Base-by-base conservation (phyloP, 2,797 vertebrate genomes). In the Pagetopsis macropterus region DNA sequence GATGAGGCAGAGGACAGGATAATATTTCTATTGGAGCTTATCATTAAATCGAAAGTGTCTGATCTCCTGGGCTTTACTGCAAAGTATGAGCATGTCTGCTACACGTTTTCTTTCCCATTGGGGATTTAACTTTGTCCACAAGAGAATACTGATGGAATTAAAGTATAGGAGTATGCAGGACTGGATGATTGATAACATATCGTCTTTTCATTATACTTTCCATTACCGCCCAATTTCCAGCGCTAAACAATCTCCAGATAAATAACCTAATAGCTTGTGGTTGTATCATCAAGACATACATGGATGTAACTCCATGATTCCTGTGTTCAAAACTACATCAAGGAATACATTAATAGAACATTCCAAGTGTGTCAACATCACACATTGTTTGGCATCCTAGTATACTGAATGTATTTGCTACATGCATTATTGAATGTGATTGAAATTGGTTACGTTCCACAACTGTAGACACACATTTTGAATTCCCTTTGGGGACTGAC, bases 21-120 rank as follows among this genome's bases (percentile, higher is more conserved):
- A 48, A 44, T 70, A 45, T 43, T 58, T 56, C 46, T 60, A 70
- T 72, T 33, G 45, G 2, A 55, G 58, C 58, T 73, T 69, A 46
- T 77, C 57, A 72, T 61, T 60, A 54, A 81, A 72, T 77, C 4
- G 71, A 70, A 59, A 57, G 51, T 43, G 59, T 65, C 61, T 46
- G 50, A 70, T 76, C 60, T 56, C 54, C 27, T 44, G 65, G 40
- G 48, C 56, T 15, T 37, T 3, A 4, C 55, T 60, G 37, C 49
- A 67, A 44, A 50, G 40, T 54, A 58, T 64, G 43, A 58, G 5
- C 33, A 33, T 13, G 31, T 12, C 54, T 40, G 49, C 44, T 45
- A 12, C 21, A 61, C 31, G 3, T 59, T 52, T 49, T 58, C 13
- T 15, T 21, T 21, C 49, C 37, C 4, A 17, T 7, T 40, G 44